phyloP scores from a whole-genome alignment of 1,140 invertebrate species.

The Ostrea edulis region DNA sequence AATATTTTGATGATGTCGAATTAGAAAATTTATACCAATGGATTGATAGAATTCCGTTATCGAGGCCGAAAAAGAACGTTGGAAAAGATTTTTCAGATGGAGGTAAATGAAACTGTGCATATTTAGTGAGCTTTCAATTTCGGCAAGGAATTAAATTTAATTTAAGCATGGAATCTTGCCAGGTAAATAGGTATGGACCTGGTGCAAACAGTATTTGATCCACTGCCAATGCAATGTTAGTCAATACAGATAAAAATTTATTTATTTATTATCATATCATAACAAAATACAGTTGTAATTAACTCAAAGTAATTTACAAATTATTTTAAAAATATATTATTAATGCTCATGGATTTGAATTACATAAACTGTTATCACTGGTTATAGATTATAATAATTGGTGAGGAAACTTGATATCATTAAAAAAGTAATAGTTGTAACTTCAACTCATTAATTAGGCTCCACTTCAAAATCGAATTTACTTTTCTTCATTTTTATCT shows the following conservation, averaged over 20 bases:
- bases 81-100: conserved; percentile 79
- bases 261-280: not conserved
- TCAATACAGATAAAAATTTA: not conserved
- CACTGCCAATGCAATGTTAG: not conserved
- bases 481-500: too few relatives aligned
- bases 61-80: conserved; percentile 78
- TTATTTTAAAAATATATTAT: too few relatives aligned
- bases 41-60: conserved; percentile 78
- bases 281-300: too few relatives aligned
- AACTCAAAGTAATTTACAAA: too few relatives aligned
- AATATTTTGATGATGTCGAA: conserved; percentile 73
- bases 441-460: too few relatives aligned
- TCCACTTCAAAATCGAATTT: too few relatives aligned
- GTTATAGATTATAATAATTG: too few relatives aligned
- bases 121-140: too few relatives aligned
- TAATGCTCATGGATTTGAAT: too few relatives aligned
- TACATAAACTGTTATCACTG: too few relatives aligned
- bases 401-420: too few relatives aligned
- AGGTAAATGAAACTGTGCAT: conserved; percentile 65
- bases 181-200: not conserved
- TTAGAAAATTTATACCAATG: conserved; percentile 77
- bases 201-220: conserved; percentile 15
- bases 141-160: not conserved
- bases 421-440: too few relatives aligned
- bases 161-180: not conserved